Conservation (phyloP, 1,140 invertebrate genomes). For the Eulimnadia texana region DNA sequence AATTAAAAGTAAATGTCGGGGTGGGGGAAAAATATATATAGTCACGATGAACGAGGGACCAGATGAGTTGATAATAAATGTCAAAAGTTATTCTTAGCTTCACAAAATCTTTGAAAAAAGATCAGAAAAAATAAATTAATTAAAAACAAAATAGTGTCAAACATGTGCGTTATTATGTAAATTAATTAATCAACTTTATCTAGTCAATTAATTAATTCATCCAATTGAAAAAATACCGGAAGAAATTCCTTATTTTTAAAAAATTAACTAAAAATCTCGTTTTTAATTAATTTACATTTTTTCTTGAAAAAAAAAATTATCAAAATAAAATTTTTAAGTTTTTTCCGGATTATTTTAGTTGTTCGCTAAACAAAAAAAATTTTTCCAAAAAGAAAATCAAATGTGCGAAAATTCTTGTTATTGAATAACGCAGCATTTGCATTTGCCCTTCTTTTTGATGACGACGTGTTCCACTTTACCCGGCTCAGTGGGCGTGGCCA, state of each 20-base stretch:
- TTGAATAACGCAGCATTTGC: slow-evolving; percentile 76
- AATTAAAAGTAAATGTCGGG: not conserved
- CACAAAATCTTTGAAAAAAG: too few species aligned
- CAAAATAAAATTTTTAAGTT: not conserved
- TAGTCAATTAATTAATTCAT: not conserved
- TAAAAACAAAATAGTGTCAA: not conserved
- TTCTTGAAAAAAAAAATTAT: not conserved
- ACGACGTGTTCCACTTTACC: slow-evolving; percentile 67
- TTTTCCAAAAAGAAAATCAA: too few species aligned
- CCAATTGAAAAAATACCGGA: not conserved
- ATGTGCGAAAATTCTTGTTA: too few species aligned
- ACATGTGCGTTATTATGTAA: not conserved
- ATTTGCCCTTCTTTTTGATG: slow-evolving; percentile 80
- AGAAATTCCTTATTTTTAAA: not conserved
- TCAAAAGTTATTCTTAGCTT: too few species aligned
- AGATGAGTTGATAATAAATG: slow-evolving; percentile 4
- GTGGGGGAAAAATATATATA: not conserved
- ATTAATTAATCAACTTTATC: not conserved
- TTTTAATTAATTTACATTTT: too few species aligned
- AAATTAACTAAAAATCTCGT: not conserved
- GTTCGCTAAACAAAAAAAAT: not conserved
- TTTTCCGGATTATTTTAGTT: not conserved
- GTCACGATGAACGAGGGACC: not conserved
- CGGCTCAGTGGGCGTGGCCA: slow-evolving; percentile 48
- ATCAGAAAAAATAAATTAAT: too few species aligned